Evolutionary conservation across 2,888 invertebrate species (phyloP).

Genomic region (Platerodrilus igneus): DNA sequence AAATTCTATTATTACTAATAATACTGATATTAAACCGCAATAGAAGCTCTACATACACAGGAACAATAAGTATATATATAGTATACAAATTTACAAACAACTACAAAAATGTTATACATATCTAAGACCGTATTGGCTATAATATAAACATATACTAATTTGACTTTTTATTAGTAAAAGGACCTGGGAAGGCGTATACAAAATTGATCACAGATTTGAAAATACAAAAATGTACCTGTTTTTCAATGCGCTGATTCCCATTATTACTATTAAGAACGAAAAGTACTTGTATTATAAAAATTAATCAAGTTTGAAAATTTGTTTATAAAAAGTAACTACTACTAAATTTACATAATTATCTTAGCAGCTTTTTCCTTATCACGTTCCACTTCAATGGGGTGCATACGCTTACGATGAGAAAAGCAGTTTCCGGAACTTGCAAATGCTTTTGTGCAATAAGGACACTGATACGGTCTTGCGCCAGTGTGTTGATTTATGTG

Average conservation of each 20-base stretch:
- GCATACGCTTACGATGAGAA: slow-evolving; percentile 68
- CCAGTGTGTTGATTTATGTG: slow-evolving; percentile 75
- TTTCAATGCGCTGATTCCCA: too few species aligned
- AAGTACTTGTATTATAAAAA: neutral
- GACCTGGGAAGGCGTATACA: slow-evolving; percentile 36
- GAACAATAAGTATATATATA: too few species aligned
- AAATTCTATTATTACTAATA: too few species aligned
- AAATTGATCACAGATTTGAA: slow-evolving; percentile 41
- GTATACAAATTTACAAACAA: too few species aligned
- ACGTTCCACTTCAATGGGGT: slow-evolving; percentile 58
- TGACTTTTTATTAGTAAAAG: slow-evolving; percentile 3
- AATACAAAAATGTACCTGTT: too few species aligned
- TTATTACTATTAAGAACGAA: too few species aligned
- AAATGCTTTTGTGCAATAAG: slow-evolving; percentile 67
- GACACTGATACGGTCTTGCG: slow-evolving; percentile 67
- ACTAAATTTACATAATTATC: slow-evolving; percentile 35
- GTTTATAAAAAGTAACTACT: neutral
- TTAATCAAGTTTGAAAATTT: neutral
- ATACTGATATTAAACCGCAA: too few species aligned
- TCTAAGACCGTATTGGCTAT: too few species aligned
- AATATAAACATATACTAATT: too few species aligned
- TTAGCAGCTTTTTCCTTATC: slow-evolving; percentile 54
- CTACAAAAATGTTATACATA: neutral
- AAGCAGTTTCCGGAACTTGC: slow-evolving; percentile 71
- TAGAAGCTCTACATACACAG: too few species aligned